Evolutionary conservation across 2,797 vertebrate genomes (phyloP), one percentile per base, ranked within the genome.

Genomic region (Potorous gilbertii): DNA sequence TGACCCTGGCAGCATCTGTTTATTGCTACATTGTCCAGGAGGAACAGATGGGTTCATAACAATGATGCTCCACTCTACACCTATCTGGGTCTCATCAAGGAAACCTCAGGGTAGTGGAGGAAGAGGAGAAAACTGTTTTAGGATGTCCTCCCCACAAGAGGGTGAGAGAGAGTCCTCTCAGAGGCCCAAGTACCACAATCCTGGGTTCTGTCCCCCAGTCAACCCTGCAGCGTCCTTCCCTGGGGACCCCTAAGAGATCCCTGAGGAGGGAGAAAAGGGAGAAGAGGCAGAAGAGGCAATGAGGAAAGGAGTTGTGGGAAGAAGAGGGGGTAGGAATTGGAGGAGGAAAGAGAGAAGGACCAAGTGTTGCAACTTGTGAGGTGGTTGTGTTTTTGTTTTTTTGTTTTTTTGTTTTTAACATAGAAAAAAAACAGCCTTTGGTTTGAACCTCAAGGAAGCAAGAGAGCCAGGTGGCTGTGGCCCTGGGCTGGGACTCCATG

Each of bases 371-470:
- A 96, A 96, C 97, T 98, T 97, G 97, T 98, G 98, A 98, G 98
- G 98, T 98, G 97, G 92, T 97, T 98, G 90, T 92, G 97, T 98
- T 98, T 81, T 97, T 97, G 97, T 97, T 98, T 98, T 97, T 87
- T 92, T 87, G 95, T 95, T 95, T 92, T 93, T 92, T 96, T 97
- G 94, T 93, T 97, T 97, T 97, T 96, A 97, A 97, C 95, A 96
- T 98, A 98, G 98, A 98, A 98, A 97, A 97, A 96, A 97, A 98
- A 97, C 98, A 98, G 97, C 98, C 98, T 98, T 99, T 98, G 98
- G 98, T 99, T 98, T 98, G 96, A 97, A 96, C 97, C 98, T 97
- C 97, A 96, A 97, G 97, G 96, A 97, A 97, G 96, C 98, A 97
- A 27, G 97, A 97, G 97, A 89, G 96, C 66, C 93, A 95, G 96